Evolutionary conservation across 2,888 invertebrate genomes (phyloP).

Genomic region (Ellobium chinense): DNA sequence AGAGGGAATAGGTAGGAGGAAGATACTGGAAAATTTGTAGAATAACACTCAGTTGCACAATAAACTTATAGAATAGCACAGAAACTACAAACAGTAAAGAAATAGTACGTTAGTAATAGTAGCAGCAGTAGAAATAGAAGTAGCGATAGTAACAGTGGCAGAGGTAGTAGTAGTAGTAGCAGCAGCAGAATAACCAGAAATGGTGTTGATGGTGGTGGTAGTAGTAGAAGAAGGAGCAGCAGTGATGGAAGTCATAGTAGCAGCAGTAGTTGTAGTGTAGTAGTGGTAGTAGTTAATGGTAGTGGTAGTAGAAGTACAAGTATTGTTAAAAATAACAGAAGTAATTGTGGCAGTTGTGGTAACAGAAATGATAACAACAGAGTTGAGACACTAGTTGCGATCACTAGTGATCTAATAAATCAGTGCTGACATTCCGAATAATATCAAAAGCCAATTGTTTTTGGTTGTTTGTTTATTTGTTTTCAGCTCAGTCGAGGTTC

Average conservation of each 20-base stretch:
- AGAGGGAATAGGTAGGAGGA: neutral
- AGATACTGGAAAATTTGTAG: neutral
- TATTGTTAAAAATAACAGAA: neutral
- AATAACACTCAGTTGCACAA: no score
- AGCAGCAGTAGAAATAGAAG: neutral
- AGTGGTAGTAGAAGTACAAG: neutral
- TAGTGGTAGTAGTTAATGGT: neutral
- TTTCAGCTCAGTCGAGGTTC: no score
- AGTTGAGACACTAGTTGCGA: no score
- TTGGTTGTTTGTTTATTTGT: no score
- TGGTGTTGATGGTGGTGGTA: neutral
- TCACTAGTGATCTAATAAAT: no score
- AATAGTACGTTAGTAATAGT: neutral
- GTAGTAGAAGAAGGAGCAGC: neutral
- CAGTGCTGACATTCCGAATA: no score
- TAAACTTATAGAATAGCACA: no score
- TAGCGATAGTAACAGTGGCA: neutral
- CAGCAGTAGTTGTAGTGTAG: neutral
- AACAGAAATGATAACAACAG: no score
- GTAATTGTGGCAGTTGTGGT: no score
- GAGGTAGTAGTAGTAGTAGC: slow-evolving; percentile 4
- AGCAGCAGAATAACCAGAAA: neutral
- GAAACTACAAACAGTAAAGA: no score
- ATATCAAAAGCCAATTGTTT: no score
- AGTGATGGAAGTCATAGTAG: neutral